Base-by-base conservation (phyloP, 2,113 vertebrate species). In the Passerina amoena region DNA sequence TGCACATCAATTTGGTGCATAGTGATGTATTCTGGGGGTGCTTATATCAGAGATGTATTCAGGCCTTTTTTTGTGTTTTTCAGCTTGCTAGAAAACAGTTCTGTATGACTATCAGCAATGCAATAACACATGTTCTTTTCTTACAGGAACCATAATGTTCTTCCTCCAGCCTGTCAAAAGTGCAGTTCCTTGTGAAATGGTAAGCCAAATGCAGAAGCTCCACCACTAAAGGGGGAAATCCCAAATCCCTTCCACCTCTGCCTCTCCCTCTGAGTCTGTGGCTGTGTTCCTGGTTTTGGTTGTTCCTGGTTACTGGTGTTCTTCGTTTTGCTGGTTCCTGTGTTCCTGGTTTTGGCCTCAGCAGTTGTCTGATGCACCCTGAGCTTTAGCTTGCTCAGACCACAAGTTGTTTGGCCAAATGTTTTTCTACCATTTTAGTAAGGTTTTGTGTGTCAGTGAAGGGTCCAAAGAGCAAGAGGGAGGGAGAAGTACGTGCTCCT, bases 321-420 rank as follows among this genome's bases (percentile, higher is more conserved):
- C 44, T 19, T 45, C 19, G 19, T 45, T 45, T 45, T 45, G 44
- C 17, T 45, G 20, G 40, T 35, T 0, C 0, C 19, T 65, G 48
- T 50, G 25, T 42, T 44, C 45, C 31, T 24, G 25, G 14, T n/a
- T 75, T 48, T 69, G 71, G 45, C 37, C 48, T 72, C 48, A 16
- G 44, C 11, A 18, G 25, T n/a, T 68, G 14, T n/a, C 33, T 13
- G 45, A 11, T 1, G 0, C 10, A 31, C 30, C 50, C 13, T 40
- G 54, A 45, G 40, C 65, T 88, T 73, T 37, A 64, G 27, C 31
- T 76, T 71, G 63, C n/a, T 54, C 64, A 59, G 28, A 40, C 38
- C 12, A 2, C 27, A 38, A 10, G 10, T 11, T 54, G 9, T 38
- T 72, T 10, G 44, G 28, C 23, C 20, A 31, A 42, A 22, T 53